Conservation (phyloP, 2,113 vertebrate species). For the Suncus etruscus region DNA sequence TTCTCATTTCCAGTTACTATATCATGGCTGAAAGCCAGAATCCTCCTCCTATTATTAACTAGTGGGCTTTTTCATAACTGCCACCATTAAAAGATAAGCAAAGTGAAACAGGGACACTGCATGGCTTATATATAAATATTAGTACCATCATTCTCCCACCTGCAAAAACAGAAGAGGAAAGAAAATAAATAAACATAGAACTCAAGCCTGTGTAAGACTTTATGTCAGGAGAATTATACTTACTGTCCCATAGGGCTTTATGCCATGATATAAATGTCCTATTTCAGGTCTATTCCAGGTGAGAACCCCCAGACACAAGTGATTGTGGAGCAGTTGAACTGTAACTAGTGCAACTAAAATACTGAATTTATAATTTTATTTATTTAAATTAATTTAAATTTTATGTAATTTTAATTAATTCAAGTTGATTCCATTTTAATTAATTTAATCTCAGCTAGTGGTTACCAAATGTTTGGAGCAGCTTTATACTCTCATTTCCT, state of each 20-base stretch:
- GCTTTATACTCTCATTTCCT: not conserved
- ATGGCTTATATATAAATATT: not conserved
- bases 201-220: constrained; percentile 25
- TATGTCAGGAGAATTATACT: not conserved
- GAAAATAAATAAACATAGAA: not conserved
- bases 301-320: not conserved
- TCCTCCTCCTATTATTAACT: not conserved
- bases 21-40: not conserved
- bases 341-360: not conserved
- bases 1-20: constrained; percentile 12
- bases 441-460: constrained; percentile 42
- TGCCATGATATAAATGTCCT: not conserved
- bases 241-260: not conserved
- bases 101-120: constrained; percentile 13
- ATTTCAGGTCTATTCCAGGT: not conserved
- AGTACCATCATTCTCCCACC: not conserved
- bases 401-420: constrained; percentile 21
- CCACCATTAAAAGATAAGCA: constrained; percentile 39
- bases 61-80: not conserved
- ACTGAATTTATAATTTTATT: constrained; percentile 39
- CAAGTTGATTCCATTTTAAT: constrained; percentile 34
- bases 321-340: constrained; percentile 21
- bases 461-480: constrained; percentile 17
- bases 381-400: constrained; percentile 30
- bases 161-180: constrained; percentile 3